phyloP scores from a whole-genome alignment of 2,797 vertebrate genomes.

The Coregonus suidteri region DNA sequence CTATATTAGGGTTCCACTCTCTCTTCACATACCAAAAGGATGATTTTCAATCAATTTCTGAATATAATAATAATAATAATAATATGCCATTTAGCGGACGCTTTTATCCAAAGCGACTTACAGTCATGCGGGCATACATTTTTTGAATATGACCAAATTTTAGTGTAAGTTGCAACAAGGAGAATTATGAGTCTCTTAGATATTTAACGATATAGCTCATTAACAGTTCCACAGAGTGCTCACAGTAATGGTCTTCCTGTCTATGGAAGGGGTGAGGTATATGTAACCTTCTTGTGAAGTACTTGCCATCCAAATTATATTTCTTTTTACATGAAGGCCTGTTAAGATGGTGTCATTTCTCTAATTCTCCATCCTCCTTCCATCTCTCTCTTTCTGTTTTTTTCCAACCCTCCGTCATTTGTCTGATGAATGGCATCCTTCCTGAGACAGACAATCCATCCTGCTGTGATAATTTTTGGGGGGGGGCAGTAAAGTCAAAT shows the following conservation, averaged over 20 bases:
- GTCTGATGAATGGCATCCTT: background rate
- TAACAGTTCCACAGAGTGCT: background rate
- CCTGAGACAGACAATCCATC: constrained; percentile 8
- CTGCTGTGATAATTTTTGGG: no score
- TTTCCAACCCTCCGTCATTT: background rate
- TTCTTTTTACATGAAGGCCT: background rate
- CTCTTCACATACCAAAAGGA: background rate
- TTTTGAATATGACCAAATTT: background rate
- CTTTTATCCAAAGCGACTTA: no score
- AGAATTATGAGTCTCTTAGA: background rate
- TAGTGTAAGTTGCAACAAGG: background rate
- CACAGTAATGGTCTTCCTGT: background rate
- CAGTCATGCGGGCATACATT: no score
- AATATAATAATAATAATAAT: no score
- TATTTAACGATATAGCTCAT: background rate
- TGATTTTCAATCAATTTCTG: background rate
- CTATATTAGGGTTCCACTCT: background rate
- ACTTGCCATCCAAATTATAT: background rate
- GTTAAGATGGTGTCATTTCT: background rate
- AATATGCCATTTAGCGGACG: no score
- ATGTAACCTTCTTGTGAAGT: background rate
- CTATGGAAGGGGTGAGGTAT: background rate
- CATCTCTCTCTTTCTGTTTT: constrained; percentile 7
- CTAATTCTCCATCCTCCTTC: background rate
- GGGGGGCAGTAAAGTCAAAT: constrained; percentile 45